Evolutionary conservation across 53 echinoderm and acorn worm species (phyloP).

Genomic region (Patiria pectinifera): DNA sequence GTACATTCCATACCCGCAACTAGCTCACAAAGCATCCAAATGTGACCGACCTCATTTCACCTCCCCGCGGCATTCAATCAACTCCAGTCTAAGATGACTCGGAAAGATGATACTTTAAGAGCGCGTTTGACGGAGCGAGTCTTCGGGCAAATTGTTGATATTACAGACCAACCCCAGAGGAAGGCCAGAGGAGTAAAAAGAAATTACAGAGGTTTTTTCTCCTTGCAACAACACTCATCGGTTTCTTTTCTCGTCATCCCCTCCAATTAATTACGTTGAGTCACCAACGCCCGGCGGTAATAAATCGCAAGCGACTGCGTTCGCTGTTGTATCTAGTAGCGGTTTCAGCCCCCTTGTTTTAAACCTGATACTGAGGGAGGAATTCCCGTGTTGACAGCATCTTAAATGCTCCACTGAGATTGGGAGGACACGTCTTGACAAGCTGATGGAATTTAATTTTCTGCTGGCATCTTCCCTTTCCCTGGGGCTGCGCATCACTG

Average conservation of each 20-base stretch:
- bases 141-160: not conserved
- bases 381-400: not conserved
- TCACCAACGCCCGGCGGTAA: not conserved
- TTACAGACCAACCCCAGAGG: not conserved
- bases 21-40: not conserved
- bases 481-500: constrained; percentile 21
- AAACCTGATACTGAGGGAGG: constrained; percentile 27
- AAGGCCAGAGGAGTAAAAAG: not conserved
- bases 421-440: constrained; percentile 29
- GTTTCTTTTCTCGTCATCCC: constrained; percentile 5
- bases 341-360: not conserved
- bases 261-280: constrained; percentile 52
- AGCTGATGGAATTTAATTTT: constrained; percentile 33
- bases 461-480: not conserved
- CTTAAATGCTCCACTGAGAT: constrained; percentile 47
- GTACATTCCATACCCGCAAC: not conserved
- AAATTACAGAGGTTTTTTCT: not conserved
- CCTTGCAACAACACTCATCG: not conserved
- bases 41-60: not conserved
- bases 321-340: not conserved
- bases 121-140: not conserved
- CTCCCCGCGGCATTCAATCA: constrained; percentile 9
- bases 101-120: constrained; percentile 13
- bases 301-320: constrained; percentile 3
- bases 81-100: not conserved